Base-by-base conservation (phyloP, 2,797 vertebrate genomes). In the Pangasius macronema region DNA sequence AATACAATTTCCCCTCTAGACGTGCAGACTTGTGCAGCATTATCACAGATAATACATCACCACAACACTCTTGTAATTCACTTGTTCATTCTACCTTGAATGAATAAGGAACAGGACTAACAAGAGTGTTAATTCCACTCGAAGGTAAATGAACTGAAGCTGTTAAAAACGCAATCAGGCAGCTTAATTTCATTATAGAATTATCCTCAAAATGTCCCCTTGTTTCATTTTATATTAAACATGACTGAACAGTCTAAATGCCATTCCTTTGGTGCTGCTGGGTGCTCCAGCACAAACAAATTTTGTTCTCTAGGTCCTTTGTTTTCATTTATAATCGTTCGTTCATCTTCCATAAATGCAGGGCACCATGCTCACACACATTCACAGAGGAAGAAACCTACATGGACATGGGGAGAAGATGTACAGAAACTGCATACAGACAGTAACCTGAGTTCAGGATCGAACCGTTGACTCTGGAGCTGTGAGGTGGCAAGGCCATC, bases 31-130 rank as follows among this genome's bases (percentile, higher is more conserved):
- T 67, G 65, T 20, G n/a, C 57, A 59, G 24, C 30, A 68, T 57
- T 68, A 42, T 33, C n/a, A 75, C 10, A 76, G 39, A 86, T 46
- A 42, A 75, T 87, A 16, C 30, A 30, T 36, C 27, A 22, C 24
- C 16, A n/a, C 5, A 42, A n/a, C 49, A 70, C 73, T 51, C 30
- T 1, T 73, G 59, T 86, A 86, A 86, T 87, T 82, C 86, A 39
- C 77, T 86, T 63, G 22, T n/a, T 63, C 61, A 61, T 53, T 53
- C 55, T 76, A 53, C 49, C 6, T 55, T 67, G 55, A 55, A 87
- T 86, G 53, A 87, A 86, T 68, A 68, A 75, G 79, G 49, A 83
- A 42, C 53, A 77, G 36, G 77, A 88, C 70, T 86, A 84, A 89
- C 59, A 42, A 81, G 55, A 18, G 85, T 51, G 9, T 22, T 83